Evolutionary conservation across 2,113 vertebrate species (phyloP).

Genomic region (Holacanthus passer): DNA sequence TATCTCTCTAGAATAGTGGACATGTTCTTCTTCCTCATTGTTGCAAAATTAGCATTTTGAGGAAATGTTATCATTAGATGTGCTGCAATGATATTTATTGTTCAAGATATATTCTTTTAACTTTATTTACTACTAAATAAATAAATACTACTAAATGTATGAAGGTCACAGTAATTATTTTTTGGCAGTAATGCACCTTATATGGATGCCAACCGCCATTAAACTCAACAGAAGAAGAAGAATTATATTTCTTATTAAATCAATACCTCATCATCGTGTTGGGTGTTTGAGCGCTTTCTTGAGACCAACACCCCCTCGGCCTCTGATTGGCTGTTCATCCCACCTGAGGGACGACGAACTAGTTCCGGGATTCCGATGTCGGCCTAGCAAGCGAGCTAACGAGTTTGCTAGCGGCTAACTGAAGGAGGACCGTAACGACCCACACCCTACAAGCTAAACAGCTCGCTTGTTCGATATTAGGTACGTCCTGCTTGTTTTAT

Average conservation of each 20-base stretch:
- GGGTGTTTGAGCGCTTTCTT: neutral
- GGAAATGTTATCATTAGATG: neutral
- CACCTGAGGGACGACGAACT: slow-evolving; percentile 63
- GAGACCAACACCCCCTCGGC: slow-evolving; percentile 28
- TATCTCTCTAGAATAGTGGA: neutral
- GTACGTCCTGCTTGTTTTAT: slow-evolving; percentile 27
- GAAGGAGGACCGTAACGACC: slow-evolving; percentile 63
- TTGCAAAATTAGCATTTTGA: neutral
- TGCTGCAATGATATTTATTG: neutral
- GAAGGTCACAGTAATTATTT: neutral
- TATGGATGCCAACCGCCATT: no score
- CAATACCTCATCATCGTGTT: rapidly evolving
- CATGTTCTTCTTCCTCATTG: neutral
- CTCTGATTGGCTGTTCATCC: slow-evolving; percentile 70
- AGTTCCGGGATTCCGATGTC: slow-evolving; percentile 82
- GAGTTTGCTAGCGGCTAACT: slow-evolving; percentile 68
- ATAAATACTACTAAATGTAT: no score
- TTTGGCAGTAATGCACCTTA: no score
- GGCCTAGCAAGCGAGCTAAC: slow-evolving; percentile 77
- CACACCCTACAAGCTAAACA: slow-evolving; percentile 42
- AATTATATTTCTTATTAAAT: neutral
- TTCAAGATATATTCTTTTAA: neutral
- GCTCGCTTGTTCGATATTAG: neutral
- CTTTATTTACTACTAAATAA: neutral
- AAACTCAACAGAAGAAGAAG: no score